Percentiles rank a stretch among this genome's conserved stretches.
These are phyloP conservation scores for Caenorhabditis zanzibari DNA, from an alignment of 2,888 invertebrate genomes.

Conservation along the genomic window DNA sequence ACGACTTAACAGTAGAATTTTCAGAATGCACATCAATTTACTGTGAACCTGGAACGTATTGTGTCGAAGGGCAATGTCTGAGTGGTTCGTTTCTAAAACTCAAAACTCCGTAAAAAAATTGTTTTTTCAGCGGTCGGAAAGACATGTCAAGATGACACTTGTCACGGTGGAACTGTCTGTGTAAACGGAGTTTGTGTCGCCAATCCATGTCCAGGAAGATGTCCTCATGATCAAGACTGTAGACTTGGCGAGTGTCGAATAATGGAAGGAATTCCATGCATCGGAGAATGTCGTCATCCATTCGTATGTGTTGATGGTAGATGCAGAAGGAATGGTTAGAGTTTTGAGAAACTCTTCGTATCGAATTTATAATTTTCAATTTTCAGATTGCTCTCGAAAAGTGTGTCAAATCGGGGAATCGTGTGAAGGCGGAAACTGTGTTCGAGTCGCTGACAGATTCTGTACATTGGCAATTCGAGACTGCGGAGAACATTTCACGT, in stretches of 20 bases:
- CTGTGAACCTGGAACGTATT: conserved; percentile 72
- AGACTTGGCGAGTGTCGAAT: conserved; percentile 78
- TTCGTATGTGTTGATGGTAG: conserved; percentile 78
- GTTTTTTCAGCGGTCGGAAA: conserved; percentile 64
- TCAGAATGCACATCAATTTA: conserved; percentile 76
- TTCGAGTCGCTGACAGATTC: conserved; percentile 76
- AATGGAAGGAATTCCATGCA: conserved; percentile 73
- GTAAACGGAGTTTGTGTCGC: conserved; percentile 68
- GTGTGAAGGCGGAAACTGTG: conserved; percentile 79
- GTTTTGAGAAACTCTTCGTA: not conserved
- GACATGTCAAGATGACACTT: conserved; percentile 68
- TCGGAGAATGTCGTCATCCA: conserved; percentile 76
- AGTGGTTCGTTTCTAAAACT: conserved; percentile 67
- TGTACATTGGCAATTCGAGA: conserved; percentile 78
- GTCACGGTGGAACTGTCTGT: conserved; percentile 72
- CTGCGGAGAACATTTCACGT: conserved; percentile 78
- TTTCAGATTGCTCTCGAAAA: conserved; percentile 77
- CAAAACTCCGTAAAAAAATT: not conserved
- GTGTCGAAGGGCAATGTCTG: conserved; percentile 71
- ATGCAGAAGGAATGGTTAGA: conserved; percentile 77
- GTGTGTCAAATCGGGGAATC: conserved; percentile 81
- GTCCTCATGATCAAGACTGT: conserved; percentile 79
- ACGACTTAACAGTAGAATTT: no score
- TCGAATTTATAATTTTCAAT: not conserved
- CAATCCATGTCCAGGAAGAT: conserved; percentile 73